Evolutionary conservation across 2,888 invertebrate species (phyloP).

Genomic region (Drosophila nr. fundita): DNA sequence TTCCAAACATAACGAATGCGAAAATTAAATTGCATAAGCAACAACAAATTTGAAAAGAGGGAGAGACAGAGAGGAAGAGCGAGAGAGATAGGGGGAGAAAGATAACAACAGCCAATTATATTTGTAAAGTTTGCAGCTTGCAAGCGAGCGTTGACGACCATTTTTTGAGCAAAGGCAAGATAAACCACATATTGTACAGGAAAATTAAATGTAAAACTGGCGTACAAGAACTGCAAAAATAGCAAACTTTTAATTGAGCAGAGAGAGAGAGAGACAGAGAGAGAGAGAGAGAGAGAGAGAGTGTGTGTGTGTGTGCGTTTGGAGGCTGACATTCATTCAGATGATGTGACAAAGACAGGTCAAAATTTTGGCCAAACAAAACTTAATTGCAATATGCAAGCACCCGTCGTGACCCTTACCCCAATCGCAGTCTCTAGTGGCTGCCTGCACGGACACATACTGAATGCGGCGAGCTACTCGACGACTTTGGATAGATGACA

Average conservation of each 20-base stretch:
- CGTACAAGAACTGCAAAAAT: constrained; percentile 30
- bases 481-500: constrained; percentile 71
- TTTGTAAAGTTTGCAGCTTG: constrained; percentile 26
- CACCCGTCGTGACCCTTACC: constrained; percentile 11
- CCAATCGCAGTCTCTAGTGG: neutral
- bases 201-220: constrained; percentile 66
- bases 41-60: constrained; percentile 3
- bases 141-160: constrained; percentile 5
- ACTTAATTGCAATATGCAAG: constrained; percentile 75
- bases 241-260: constrained; percentile 69
- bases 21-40: constrained; percentile 42
- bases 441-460: constrained; percentile 1
- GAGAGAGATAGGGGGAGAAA: constrained; percentile 5
- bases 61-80: neutral
- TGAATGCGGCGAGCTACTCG: constrained; percentile 5
- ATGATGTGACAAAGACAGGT: constrained; percentile 58
- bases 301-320: neutral
- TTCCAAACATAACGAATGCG: constrained; percentile 28
- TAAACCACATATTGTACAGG: constrained; percentile 51
- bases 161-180: constrained; percentile 17
- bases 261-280: constrained; percentile 6
- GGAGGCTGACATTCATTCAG: constrained; percentile 1
- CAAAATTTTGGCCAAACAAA: constrained; percentile 64
- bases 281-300: neutral
- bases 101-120: constrained; percentile 51